Percentiles rank a stretch among this genome's conserved stretches.
Evolutionary conservation across 1,140 invertebrate genomes (phyloP).

Genomic region (Bactericera cockerelli): DNA sequence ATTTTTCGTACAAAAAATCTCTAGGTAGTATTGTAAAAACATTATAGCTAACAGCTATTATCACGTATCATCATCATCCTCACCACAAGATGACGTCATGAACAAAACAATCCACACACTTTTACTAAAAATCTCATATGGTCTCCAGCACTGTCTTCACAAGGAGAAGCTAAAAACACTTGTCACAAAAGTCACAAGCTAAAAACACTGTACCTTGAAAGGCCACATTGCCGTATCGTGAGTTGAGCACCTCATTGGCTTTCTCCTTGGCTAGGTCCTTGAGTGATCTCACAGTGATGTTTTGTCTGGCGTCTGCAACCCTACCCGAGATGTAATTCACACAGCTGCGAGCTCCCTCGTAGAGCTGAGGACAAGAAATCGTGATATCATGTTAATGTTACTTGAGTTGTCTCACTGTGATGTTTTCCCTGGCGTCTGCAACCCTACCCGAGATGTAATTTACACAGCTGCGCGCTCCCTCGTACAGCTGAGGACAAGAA

Average conservation of each 20-base stretch:
- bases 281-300: not conserved
- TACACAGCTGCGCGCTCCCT: not conserved
- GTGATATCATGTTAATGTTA: too few relatives aligned
- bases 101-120: too few relatives aligned
- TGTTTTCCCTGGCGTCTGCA: not conserved
- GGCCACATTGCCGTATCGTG: not conserved
- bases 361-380: not conserved
- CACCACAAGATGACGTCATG: too few relatives aligned
- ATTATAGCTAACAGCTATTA: too few relatives aligned
- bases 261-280: not conserved
- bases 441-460: not conserved
- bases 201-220: not conserved
- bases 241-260: slow-evolving; percentile 6
- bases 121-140: too few relatives aligned
- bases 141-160: too few relatives aligned
- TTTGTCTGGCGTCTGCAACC: not conserved
- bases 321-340: not conserved
- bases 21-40: too few relatives aligned
- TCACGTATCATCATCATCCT: too few relatives aligned
- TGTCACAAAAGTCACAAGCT: too few relatives aligned
- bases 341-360: not conserved
- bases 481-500: not conserved
- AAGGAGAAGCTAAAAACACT: too few relatives aligned
- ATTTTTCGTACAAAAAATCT: too few relatives aligned
- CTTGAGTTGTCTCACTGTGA: not conserved